These are phyloP conservation scores for Drosophila glabriapex DNA, from an alignment of 2,888 invertebrate species.

Conservation along the genomic window DNA sequence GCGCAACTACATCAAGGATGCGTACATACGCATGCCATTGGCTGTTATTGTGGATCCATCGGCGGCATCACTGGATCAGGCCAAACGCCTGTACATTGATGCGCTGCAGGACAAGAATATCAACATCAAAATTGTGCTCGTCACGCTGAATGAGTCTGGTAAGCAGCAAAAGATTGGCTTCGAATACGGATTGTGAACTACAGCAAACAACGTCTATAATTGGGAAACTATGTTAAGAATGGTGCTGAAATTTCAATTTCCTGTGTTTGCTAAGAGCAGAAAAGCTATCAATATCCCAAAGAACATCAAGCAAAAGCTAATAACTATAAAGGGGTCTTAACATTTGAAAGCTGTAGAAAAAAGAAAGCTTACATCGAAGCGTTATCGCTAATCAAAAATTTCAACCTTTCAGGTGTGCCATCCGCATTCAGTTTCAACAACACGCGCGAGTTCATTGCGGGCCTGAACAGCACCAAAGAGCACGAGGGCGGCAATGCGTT, in stretches of 20 bases:
- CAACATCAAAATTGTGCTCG: constrained; percentile 84
- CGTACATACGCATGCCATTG: constrained; percentile 85
- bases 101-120: constrained; percentile 83
- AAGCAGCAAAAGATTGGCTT: constrained; percentile 37
- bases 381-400: neutral
- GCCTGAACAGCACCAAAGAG: constrained; percentile 84
- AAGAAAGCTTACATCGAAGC: neutral
- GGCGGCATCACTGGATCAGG: constrained; percentile 81
- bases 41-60: constrained; percentile 85
- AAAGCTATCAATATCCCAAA: neutral
- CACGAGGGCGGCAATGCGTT: constrained; percentile 87
- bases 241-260: too few relatives aligned
- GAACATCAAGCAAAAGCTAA: neutral
- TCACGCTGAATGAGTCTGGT: constrained; percentile 85
- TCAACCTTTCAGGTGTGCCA: constrained; percentile 74
- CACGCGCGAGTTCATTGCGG: constrained; percentile 84
- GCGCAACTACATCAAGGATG: constrained; percentile 85
- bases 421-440: constrained; percentile 85
- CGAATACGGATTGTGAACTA: neutral
- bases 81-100: constrained; percentile 84
- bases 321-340: neutral
- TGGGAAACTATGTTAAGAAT: neutral
- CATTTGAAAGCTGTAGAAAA: neutral
- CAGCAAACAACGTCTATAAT: neutral
- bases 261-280: neutral